A percentile compares a stretch with the other conserved stretches of the same genome.
Evolutionary conservation across 2,797 vertebrate species (phyloP).

Genomic region (Numenius phaeopus): DNA sequence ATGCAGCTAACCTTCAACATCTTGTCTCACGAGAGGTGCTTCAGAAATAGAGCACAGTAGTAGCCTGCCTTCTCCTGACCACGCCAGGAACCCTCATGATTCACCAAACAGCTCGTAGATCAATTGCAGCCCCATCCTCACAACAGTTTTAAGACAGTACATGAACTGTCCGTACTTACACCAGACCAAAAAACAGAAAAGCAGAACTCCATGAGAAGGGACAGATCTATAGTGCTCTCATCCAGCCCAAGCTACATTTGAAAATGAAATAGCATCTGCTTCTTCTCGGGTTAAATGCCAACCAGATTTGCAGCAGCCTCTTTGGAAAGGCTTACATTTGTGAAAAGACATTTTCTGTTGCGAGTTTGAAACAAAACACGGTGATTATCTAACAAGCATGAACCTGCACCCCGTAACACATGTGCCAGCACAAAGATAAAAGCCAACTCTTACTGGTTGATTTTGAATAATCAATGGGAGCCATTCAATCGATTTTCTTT

Average conservation of each 20-base stretch:
- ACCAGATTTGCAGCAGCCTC: background rate
- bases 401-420: slow-evolving; percentile 13
- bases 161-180: background rate
- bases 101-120: background rate
- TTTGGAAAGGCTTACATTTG: background rate
- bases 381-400: slow-evolving; percentile 49
- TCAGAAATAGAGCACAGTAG: background rate
- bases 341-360: slow-evolving; percentile 13
- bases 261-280: background rate
- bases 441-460: background rate
- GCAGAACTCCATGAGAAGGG: background rate
- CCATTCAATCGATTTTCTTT: slow-evolving; percentile 12
- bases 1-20: background rate
- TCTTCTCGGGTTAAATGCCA: slow-evolving; percentile 10
- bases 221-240: background rate
- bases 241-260: background rate
- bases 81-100: background rate
- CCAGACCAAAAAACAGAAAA: background rate
- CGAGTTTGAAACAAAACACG: background rate
- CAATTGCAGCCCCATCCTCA: background rate
- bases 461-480: slow-evolving; percentile 15
- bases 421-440: slow-evolving; percentile 43
- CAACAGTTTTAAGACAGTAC: background rate
- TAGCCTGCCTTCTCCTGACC: background rate
- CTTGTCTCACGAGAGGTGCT: background rate